A percentile compares a stretch with the other conserved stretches of the same genome.
Evolutionary conservation across 1,140 invertebrate genomes (phyloP).

Genomic region (Anastrepha obliqua): DNA sequence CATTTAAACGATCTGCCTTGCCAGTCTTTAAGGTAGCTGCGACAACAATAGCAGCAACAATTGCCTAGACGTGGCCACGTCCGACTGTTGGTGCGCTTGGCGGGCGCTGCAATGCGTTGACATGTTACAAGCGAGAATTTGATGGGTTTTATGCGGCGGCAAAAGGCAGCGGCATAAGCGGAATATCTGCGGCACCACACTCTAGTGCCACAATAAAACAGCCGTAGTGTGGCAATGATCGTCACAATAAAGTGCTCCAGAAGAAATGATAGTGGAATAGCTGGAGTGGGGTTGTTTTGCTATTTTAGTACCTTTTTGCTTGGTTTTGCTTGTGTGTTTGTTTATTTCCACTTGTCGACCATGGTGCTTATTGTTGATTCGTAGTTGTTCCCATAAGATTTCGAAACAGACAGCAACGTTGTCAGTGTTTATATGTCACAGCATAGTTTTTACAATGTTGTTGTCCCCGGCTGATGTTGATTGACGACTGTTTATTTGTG

Average conservation of each 20-base stretch:
- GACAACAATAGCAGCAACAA: background rate
- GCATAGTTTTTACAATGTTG: constrained; percentile 2
- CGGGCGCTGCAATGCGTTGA: constrained; percentile 23
- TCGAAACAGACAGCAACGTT: constrained; percentile 37
- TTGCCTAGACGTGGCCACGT: background rate
- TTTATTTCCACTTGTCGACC: constrained; percentile 28
- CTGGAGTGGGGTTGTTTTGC: background rate
- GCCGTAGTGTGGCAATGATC: background rate
- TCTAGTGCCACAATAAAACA: background rate
- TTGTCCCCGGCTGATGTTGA: constrained; percentile 28
- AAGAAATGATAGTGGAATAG: background rate
- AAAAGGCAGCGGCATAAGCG: constrained; percentile 29
- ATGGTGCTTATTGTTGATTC: constrained; percentile 20
- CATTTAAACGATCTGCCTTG: constrained; percentile 23
- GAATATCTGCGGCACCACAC: background rate
- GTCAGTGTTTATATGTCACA: constrained; percentile 35
- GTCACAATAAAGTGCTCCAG: background rate
- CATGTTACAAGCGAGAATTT: constrained; percentile 49
- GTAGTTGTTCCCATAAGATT: constrained; percentile 34
- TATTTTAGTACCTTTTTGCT: background rate
- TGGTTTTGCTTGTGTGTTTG: background rate
- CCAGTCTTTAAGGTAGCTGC: background rate
- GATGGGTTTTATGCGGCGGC: constrained; percentile 41
- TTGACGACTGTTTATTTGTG: constrained; percentile 38
- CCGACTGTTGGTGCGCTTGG: background rate